Percentiles rank a stretch among this genome's conserved stretches.
Evolutionary conservation across 2,113 vertebrate genomes (phyloP).

Genomic region (Nibea albiflora): DNA sequence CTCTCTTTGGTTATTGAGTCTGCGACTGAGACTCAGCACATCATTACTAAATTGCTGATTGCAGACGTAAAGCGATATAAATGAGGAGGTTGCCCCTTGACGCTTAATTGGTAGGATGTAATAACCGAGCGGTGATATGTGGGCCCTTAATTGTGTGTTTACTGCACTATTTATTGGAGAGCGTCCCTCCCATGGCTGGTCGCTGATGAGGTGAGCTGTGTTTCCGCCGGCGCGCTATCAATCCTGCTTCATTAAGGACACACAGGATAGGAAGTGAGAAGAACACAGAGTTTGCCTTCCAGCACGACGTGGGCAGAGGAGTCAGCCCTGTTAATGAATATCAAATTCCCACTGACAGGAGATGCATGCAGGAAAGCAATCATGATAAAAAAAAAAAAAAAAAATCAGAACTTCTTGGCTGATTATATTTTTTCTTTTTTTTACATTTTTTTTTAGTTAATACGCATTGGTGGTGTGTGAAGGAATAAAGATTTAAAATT

Average conservation of each 20-base stretch:
- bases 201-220: conserved; percentile 76
- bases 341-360: conserved; percentile 57
- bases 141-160: conserved; percentile 82
- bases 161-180: conserved; percentile 79
- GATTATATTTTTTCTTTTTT: conserved; percentile 22
- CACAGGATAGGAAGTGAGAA: conserved; percentile 53
- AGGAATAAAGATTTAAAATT: conserved; percentile 1
- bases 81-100: conserved; percentile 71
- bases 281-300: conserved; percentile 58
- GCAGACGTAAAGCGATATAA: conserved; percentile 70
- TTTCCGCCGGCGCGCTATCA: conserved; percentile 72
- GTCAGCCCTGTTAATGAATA: conserved; percentile 64
- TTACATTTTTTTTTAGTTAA: conserved; percentile 12
- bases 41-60: conserved; percentile 77
- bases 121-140: conserved; percentile 76
- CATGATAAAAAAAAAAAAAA: conserved; percentile 22
- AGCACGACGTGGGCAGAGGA: conserved; percentile 62
- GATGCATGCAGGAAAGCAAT: conserved; percentile 42
- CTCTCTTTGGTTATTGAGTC: conserved; percentile 64
- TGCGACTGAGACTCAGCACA: conserved; percentile 58
- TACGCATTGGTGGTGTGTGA: neutral
- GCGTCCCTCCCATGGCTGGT: conserved; percentile 66
- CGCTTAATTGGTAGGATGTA: conserved; percentile 80
- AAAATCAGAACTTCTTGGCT: conserved; percentile 29
- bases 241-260: conserved; percentile 79